Conservation (phyloP, 2,113 vertebrate genomes). For the Tachycineta bicolor region DNA sequence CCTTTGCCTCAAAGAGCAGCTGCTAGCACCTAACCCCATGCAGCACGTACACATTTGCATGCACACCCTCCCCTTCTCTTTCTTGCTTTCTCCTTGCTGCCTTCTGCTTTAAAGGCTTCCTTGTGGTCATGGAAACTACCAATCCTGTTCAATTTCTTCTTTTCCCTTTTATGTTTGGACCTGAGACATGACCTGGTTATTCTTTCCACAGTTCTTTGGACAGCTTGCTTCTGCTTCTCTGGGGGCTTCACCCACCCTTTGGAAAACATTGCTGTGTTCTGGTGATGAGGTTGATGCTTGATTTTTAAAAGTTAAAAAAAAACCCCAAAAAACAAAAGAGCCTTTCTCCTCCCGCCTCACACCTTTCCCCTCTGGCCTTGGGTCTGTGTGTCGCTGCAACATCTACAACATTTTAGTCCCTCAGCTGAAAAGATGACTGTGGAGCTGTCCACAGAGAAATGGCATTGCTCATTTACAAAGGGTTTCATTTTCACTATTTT, state of each 20-base stretch:
- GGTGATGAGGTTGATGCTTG: neutral
- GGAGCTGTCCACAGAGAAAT: neutral
- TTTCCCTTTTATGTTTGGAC: neutral
- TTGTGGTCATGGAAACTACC: neutral
- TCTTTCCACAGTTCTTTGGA: neutral
- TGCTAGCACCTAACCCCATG: neutral
- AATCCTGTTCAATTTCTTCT: neutral
- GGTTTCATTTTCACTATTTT: neutral
- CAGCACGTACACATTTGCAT: rapidly evolving
- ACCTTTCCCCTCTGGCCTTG: neutral
- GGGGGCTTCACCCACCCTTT: neutral
- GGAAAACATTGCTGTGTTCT: neutral
- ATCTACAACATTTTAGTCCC: neutral
- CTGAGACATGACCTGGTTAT: neutral
- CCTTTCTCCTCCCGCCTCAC: neutral
- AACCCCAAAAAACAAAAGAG: neutral
- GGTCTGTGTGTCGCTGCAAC: neutral
- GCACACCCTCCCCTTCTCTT: neutral
- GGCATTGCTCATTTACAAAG: neutral
- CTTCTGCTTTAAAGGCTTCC: neutral
- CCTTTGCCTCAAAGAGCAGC: neutral
- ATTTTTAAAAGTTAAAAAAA: neutral
- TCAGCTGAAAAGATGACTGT: neutral
- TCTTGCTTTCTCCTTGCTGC: neutral
- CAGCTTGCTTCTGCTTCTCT: neutral